Percentiles rank a stretch among this genome's conserved stretches.
Conservation (phyloP, 2,888 invertebrate genomes). For the Microdon myrmicae region DNA sequence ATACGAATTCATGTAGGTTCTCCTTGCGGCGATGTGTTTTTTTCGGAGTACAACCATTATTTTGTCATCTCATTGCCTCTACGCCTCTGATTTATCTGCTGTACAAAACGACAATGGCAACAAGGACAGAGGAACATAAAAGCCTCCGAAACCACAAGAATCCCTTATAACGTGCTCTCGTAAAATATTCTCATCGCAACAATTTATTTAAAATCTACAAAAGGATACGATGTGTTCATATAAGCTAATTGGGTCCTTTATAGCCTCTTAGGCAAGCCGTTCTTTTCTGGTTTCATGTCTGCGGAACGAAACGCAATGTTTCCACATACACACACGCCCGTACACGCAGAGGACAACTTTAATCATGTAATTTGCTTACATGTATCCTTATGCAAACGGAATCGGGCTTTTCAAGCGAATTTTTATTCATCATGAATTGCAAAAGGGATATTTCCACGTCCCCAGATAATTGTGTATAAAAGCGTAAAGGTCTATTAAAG, state of each 20-base stretch:
- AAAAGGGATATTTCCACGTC: constrained; percentile 47
- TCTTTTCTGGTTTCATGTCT: constrained; percentile 1
- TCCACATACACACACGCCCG: neutral
- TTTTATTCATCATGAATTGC: constrained; percentile 5
- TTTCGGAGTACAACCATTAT: too few relatives aligned
- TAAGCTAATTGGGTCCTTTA: constrained; percentile 45
- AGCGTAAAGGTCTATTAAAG: constrained; percentile 48
- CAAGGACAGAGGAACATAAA: too few relatives aligned
- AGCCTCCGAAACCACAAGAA: too few relatives aligned
- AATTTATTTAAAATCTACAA: constrained; percentile 18
- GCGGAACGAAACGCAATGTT: neutral
- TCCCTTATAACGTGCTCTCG: too few relatives aligned
- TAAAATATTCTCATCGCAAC: too few relatives aligned
- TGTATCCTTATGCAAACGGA: neutral
- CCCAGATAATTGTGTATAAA: constrained; percentile 47
- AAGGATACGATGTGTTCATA: constrained; percentile 26
- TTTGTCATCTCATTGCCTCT: too few relatives aligned
- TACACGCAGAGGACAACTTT: constrained; percentile 16
- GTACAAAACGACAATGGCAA: too few relatives aligned
- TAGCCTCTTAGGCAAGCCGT: constrained; percentile 11
- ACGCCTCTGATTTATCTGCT: too few relatives aligned
- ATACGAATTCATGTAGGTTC: too few relatives aligned
- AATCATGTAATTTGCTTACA: constrained; percentile 31
- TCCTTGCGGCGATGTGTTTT: too few relatives aligned
- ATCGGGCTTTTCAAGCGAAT: constrained; percentile 9